These are phyloP conservation scores for Spatulosminthurus flaviceps DNA, from an alignment of 2,888 invertebrate species.

Conservation along the genomic window DNA sequence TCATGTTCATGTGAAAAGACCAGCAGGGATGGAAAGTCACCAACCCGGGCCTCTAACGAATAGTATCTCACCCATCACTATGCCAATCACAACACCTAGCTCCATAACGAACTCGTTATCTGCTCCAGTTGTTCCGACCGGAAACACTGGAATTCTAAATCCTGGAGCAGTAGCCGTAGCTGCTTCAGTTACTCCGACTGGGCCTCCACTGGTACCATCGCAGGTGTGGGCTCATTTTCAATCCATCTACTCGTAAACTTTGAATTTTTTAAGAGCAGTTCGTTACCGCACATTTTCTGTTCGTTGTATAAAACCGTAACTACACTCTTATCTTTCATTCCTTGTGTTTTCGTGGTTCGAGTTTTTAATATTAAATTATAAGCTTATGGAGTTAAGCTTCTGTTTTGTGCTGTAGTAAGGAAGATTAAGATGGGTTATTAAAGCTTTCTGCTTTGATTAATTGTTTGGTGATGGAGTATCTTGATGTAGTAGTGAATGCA, in stretches of 20 bases:
- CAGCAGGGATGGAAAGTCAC: slow-evolving; percentile 50
- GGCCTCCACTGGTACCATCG: slow-evolving; percentile 63
- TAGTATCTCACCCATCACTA: slow-evolving; percentile 44
- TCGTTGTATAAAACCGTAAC: too few species aligned
- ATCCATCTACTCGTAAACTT: background rate
- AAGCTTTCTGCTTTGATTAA: background rate
- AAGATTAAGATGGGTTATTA: too few species aligned
- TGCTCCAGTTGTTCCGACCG: slow-evolving; percentile 21
- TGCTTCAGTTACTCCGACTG: slow-evolving; percentile 59
- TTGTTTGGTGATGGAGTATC: background rate
- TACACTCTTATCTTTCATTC: too few species aligned
- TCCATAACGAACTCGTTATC: slow-evolving; percentile 52
- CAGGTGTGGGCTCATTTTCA: slow-evolving; percentile 50
- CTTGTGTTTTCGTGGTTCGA: slow-evolving; percentile 30
- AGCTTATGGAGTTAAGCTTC: background rate
- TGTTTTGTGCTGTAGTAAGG: too few species aligned
- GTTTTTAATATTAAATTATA: slow-evolving; percentile 33
- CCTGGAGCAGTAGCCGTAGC: slow-evolving; percentile 64
- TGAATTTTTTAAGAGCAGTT: too few species aligned
- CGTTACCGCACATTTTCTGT: too few species aligned
- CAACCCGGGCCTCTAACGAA: slow-evolving; percentile 13
- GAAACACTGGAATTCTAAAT: slow-evolving; percentile 67
- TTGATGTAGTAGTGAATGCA: slow-evolving; percentile 11
- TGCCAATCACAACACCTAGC: slow-evolving; percentile 65
- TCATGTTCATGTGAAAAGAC: slow-evolving; percentile 53